Evolutionary conservation across 2,888 invertebrate genomes (phyloP).

Genomic region (Cancer borealis): DNA sequence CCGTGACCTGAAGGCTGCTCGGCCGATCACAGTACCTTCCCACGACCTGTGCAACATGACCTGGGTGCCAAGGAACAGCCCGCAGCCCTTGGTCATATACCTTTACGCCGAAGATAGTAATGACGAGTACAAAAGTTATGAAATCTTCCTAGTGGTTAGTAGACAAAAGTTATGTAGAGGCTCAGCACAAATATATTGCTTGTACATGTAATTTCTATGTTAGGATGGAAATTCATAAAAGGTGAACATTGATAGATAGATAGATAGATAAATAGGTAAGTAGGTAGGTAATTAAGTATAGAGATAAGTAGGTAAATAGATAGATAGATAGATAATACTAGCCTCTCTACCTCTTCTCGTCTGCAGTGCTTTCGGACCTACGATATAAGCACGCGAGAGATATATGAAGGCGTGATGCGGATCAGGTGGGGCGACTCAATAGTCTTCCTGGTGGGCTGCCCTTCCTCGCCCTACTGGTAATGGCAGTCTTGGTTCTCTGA

Average conservation of each 20-base stretch:
- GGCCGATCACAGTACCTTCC: background rate
- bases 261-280: background rate
- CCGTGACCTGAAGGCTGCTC: slow-evolving; percentile 51
- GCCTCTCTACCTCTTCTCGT: background rate
- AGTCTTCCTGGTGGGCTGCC: slow-evolving; percentile 73
- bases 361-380: slow-evolving; percentile 67
- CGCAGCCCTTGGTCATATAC: slow-evolving; percentile 57
- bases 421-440: slow-evolving; percentile 43
- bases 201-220: background rate
- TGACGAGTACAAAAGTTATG: slow-evolving; percentile 61
- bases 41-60: slow-evolving; percentile 56
- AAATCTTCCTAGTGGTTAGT: slow-evolving; percentile 64
- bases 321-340: background rate
- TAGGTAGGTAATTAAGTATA: background rate
- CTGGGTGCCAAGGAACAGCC: slow-evolving; percentile 12
- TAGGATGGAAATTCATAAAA: background rate
- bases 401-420: slow-evolving; percentile 66
- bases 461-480: slow-evolving; percentile 69
- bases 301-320: background rate
- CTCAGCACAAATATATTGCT: background rate
- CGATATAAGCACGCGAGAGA: slow-evolving; percentile 60
- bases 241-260: background rate
- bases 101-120: slow-evolving; percentile 48
- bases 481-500: background rate
- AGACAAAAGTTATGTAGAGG: background rate